Evolutionary conservation across 2,888 invertebrate genomes (phyloP).

Genomic region (Lithophane leautieri): DNA sequence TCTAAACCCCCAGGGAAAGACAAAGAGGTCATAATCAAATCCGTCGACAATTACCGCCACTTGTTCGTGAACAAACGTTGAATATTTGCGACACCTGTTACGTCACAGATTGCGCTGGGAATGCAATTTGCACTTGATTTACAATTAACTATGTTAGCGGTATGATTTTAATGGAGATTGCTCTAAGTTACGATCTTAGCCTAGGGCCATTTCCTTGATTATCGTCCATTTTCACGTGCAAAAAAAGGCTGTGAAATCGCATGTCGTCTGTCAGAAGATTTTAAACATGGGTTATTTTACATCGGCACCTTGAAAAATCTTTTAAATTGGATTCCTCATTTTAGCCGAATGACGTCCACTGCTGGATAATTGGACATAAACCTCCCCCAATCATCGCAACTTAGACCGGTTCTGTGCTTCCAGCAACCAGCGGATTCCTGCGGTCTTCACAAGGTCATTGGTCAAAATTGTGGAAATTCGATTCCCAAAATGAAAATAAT

Average conservation of each 20-base stretch:
- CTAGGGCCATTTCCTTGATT: not conserved
- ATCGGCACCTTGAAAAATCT: too few relatives aligned
- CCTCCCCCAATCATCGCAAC: too few relatives aligned
- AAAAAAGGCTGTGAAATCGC: not conserved
- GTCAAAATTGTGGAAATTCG: not conserved
- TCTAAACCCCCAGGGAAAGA: not conserved
- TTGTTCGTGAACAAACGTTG: constrained; percentile 37
- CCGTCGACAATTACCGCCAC: constrained; percentile 21
- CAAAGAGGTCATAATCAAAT: constrained; percentile 31
- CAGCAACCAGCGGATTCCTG: too few relatives aligned
- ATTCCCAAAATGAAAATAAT: not conserved
- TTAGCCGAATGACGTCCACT: too few relatives aligned
- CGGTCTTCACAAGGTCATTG: too few relatives aligned
- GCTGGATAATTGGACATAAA: too few relatives aligned
- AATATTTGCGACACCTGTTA: constrained; percentile 58
- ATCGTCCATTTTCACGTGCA: too few relatives aligned
- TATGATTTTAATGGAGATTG: constrained; percentile 38
- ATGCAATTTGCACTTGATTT: constrained; percentile 59
- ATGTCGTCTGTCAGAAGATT: too few relatives aligned
- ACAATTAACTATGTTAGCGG: constrained; percentile 37
- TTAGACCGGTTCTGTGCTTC: too few relatives aligned
- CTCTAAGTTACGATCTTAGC: not conserved
- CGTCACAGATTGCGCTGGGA: constrained; percentile 39
- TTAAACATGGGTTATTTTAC: too few relatives aligned
- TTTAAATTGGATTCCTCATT: too few relatives aligned